A percentile compares a stretch with the other conserved stretches of the same genome.
Evolutionary conservation across 2,888 invertebrate genomes (phyloP).

Genomic region (Suillia variegata): DNA sequence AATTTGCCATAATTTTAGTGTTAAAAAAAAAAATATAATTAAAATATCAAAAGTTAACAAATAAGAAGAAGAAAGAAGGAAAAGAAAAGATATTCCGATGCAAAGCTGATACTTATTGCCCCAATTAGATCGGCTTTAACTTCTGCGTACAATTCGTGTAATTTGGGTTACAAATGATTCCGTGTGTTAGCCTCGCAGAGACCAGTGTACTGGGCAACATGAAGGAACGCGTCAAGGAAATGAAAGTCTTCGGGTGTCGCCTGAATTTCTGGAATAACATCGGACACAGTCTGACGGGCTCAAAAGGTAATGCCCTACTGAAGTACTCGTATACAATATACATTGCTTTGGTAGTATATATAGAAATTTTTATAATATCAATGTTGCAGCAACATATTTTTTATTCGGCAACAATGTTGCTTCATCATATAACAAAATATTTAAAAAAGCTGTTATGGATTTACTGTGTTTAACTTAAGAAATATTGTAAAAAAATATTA

Average conservation of each 20-base stretch:
- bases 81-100: slow-evolving; percentile 11
- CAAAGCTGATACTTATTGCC: slow-evolving; percentile 12
- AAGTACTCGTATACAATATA: slow-evolving; percentile 34
- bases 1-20: slow-evolving; percentile 8
- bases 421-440: neutral
- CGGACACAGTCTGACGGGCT: slow-evolving; percentile 58
- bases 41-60: slow-evolving; percentile 14
- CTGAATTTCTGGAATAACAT: slow-evolving; percentile 64
- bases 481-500: neutral
- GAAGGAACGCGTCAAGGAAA: slow-evolving; percentile 64
- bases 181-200: slow-evolving; percentile 62
- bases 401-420: neutral
- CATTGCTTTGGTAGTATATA: neutral
- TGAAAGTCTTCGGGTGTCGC: slow-evolving; percentile 64
- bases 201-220: slow-evolving; percentile 64
- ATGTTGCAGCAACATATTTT: neutral
- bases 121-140: neutral
- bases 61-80: neutral
- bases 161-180: slow-evolving; percentile 62
- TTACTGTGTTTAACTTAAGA: neutral
- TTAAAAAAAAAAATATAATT: slow-evolving; percentile 15
- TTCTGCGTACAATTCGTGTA: neutral
- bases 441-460: neutral
- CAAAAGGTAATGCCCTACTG: slow-evolving; percentile 61
- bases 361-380: slow-evolving; percentile 5